A percentile compares a stretch with the other conserved stretches of the same genome.
These are phyloP conservation scores for Tetragnatha versicolor DNA, from an alignment of 1,140 invertebrate species.

Conservation along the genomic window DNA sequence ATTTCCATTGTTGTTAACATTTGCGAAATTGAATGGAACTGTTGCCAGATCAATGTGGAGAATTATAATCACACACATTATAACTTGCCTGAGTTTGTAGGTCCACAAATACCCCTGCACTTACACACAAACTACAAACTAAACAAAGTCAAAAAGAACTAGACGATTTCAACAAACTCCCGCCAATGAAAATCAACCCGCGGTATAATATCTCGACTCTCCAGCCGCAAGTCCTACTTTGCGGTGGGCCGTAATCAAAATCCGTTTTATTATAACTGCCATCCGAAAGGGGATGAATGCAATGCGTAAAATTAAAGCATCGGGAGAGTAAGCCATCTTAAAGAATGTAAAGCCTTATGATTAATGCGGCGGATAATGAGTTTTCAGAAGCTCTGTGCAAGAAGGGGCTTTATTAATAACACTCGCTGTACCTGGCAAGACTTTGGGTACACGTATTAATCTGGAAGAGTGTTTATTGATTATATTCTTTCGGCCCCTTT, in stretches of 20 bases:
- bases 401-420: neutral
- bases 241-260: neutral
- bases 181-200: neutral
- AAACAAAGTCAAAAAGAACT: no score
- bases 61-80: no score
- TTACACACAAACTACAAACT: no score
- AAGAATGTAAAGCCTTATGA: neutral
- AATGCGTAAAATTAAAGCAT: slow-evolving; percentile 10
- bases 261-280: neutral
- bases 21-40: no score
- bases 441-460: slow-evolving; percentile 2
- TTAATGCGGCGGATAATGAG: slow-evolving; percentile 16
- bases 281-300: neutral
- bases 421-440: slow-evolving; percentile 5
- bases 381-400: neutral
- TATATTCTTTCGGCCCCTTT: no score
- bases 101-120: no score
- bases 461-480: slow-evolving; percentile 18
- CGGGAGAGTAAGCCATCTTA: neutral
- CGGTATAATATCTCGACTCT: neutral
- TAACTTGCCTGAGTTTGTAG: no score
- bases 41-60: no score
- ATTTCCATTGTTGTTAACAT: no score
- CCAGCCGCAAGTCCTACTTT: neutral
- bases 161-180: no score